Percentiles rank a stretch among this genome's conserved stretches.
These are phyloP conservation scores for Gambelia wislizenii DNA, from an alignment of 2,797 vertebrate species.

Conservation along the genomic window DNA sequence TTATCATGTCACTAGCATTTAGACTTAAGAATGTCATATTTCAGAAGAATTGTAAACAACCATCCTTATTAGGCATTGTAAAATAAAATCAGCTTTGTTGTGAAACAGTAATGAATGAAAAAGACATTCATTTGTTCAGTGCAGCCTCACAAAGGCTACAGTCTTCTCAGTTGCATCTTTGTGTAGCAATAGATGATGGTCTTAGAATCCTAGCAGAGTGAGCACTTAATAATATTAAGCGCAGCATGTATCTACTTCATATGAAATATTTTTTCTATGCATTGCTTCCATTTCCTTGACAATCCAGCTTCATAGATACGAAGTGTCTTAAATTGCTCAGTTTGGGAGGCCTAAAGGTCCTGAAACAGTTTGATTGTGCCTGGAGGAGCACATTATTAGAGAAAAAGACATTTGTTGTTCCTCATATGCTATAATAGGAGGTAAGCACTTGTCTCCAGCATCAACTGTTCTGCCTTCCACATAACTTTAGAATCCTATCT, in stretches of 20 bases:
- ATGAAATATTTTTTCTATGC: neutral
- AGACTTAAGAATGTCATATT: neutral
- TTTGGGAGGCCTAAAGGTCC: neutral
- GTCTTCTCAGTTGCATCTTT: neutral
- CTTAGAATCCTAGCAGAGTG: neutral
- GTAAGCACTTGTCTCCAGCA: neutral
- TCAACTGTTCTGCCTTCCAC: conserved; percentile 12
- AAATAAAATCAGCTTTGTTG: neutral
- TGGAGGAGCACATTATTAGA: conserved; percentile 29
- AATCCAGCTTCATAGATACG: neutral
- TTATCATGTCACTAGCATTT: neutral
- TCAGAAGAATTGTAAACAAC: neutral
- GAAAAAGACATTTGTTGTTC: conserved; percentile 35
- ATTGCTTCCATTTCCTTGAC: neutral
- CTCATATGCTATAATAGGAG: conserved; percentile 28
- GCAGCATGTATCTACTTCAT: neutral
- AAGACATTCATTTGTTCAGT: neutral
- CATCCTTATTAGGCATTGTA: neutral
- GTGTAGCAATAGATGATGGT: neutral
- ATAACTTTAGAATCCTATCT: conserved; percentile 43
- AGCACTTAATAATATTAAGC: neutral
- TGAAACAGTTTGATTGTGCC: neutral
- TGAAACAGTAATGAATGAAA: neutral
- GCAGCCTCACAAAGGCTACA: neutral
- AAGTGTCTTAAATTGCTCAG: neutral